Evolutionary conservation across 2,113 vertebrate species (phyloP), one percentile per base, ranked within the genome.

Genomic region (Thamnaconus septentrionalis): DNA sequence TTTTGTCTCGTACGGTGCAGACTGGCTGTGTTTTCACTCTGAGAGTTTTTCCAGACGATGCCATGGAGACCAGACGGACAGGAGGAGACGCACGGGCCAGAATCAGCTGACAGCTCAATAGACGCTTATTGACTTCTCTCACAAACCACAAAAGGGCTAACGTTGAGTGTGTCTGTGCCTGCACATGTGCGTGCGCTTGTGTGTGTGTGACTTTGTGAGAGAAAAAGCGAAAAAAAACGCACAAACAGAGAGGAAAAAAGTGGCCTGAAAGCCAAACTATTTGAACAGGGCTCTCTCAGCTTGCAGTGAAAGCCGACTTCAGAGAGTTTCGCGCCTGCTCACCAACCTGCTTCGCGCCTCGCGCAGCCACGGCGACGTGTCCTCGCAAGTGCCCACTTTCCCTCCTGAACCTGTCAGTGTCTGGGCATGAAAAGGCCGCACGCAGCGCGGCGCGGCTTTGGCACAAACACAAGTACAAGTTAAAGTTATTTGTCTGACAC

Each of bases 91-190:
- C 59, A 61, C 1, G 1, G 48, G 56, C 58, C 53, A 58, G 56
- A 74, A 69, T 71, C 69, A 66, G 62, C 53, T 82, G 86, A 86
- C 82, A 87, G 71, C 82, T 84, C 76, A 88, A 80, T 70, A 74
- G 69, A 86, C 76, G 73, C 45, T 65, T 88, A 81, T 90, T 89
- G 85, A 89, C 86, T 88, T 90, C 75, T 87, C 89, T 89, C 89
- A 90, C 85, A 84, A 66, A 50, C 72, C 50, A 64, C 76, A 69
- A 84, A 75, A 49, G 60, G 53, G 11, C 10, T 70, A 9, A 56
- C 54, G 43, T 41, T 8, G 65, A 57, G 65, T 45, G 60, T 69
- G 55, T 69, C 40, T 64, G 71, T 62, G 61, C 61, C 45, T 59
- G 53, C 41, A 55, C 52, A 56, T 59, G 53, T 43, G 58, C 52